These are phyloP conservation scores for Drosophila dunni DNA, from an alignment of 1,140 invertebrate species.

Conservation along the genomic window DNA sequence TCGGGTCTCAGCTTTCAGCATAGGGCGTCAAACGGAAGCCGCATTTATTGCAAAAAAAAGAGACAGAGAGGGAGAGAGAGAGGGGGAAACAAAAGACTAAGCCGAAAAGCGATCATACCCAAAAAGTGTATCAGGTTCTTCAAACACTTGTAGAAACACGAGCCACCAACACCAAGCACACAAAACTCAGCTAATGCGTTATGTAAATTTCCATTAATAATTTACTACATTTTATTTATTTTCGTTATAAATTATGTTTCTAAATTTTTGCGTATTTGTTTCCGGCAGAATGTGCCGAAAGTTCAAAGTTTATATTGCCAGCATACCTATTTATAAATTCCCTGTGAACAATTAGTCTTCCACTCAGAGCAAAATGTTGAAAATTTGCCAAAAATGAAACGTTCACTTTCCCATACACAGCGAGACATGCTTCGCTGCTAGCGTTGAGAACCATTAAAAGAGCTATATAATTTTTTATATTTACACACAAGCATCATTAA, in stretches of 20 bases:
- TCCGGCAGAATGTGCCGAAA: not conserved
- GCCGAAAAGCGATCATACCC: conserved; percentile 42
- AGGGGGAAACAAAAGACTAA: not conserved
- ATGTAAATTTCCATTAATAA: too few species aligned
- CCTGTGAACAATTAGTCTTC: conserved; percentile 22
- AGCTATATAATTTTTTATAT: conserved; percentile 30
- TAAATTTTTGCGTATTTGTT: not conserved
- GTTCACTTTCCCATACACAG: conserved; percentile 18
- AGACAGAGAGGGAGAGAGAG: not conserved
- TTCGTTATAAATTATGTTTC: not conserved
- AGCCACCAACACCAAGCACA: conserved; percentile 19
- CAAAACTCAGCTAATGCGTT: too few species aligned
- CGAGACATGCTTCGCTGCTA: conserved; percentile 36
- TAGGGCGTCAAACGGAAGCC: conserved; percentile 78
- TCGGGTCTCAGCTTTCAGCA: conserved; percentile 65
- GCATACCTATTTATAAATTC: conserved; percentile 19
- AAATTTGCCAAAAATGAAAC: conserved; percentile 52
- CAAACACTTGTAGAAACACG: conserved; percentile 51
- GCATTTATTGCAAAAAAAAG: conserved; percentile 58
- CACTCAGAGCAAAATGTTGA: conserved; percentile 32
- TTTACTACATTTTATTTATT: not conserved
- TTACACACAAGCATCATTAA: conserved; percentile 32
- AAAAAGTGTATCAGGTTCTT: conserved; percentile 43
- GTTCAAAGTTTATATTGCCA: conserved; percentile 22
- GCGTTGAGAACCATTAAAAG: conserved; percentile 34